A percentile compares a stretch with the other conserved stretches of the same genome.
These are phyloP conservation scores for Smittia sp. DNA, from an alignment of 2,888 invertebrate species.

Conservation along the genomic window DNA sequence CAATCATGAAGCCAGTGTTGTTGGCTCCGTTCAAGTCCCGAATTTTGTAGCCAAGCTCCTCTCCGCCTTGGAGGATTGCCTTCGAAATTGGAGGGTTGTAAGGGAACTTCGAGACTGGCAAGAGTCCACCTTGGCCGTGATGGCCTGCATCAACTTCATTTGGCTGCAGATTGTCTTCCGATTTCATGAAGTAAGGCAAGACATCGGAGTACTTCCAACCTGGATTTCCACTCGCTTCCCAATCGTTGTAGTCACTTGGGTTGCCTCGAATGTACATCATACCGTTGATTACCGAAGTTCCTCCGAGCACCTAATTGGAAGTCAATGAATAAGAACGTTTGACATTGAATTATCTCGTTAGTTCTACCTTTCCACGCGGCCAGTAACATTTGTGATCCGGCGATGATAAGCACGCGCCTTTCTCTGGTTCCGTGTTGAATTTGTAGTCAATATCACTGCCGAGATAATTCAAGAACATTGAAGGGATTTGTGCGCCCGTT, in stretches of 20 bases:
- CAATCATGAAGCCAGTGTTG: constrained; percentile 82
- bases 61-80: constrained; percentile 73
- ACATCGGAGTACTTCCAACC: constrained; percentile 90
- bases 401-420: constrained; percentile 71
- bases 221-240: constrained; percentile 80
- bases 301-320: constrained; percentile 65
- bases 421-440: constrained; percentile 80
- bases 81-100: constrained; percentile 80
- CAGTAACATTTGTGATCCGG: constrained; percentile 71
- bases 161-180: constrained; percentile 73
- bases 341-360: constrained; percentile 50
- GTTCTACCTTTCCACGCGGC: constrained; percentile 70
- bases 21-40: constrained; percentile 79
- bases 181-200: constrained; percentile 83
- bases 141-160: constrained; percentile 72
- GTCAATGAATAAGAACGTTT: background rate
- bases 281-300: constrained; percentile 90
- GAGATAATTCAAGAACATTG: constrained; percentile 84
- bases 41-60: constrained; percentile 70
- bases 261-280: constrained; percentile 95
- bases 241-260: constrained; percentile 80
- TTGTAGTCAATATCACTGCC: constrained; percentile 87
- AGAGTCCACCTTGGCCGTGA: constrained; percentile 73
- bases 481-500: constrained; percentile 83
- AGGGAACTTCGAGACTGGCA: constrained; percentile 77